Base-by-base conservation (phyloP, 2,888 invertebrate species). In the Steinernema hermaphroditum region DNA sequence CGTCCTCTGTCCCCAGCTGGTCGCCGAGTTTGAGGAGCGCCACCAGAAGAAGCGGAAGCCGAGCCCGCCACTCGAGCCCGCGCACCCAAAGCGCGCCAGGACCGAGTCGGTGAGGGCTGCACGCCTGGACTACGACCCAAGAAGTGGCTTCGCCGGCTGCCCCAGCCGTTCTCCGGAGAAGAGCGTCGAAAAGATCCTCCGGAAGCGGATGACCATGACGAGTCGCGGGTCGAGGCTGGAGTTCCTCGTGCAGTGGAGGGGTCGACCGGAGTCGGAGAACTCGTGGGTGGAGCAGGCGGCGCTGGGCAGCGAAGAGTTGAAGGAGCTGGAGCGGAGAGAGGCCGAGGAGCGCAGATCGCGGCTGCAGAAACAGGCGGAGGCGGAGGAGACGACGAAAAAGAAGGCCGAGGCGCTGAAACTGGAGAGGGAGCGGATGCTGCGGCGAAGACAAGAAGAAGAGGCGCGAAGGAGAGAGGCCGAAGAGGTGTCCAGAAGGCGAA, bases 1-100 rank as follows among this genome's bases (percentile, higher is more conserved):
- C 41, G 69, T 70, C 29, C 69, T 69, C 14, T 74, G 74, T 54
- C 74, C 74, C 24, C 71, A 74, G 16, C 72, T 74, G 22, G 50
- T 74, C 34, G 46, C 27, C 14, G 69, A 71, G 49, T 74, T 69
- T n/a, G 74, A 74, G 49, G n/a, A 8, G 1, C 62, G 32, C 16
- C 32, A 50, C 12, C 22, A 19, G 1, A 50, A 50, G 50, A 50
- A 50, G 50, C 19, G 50, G 50, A n/a, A 22, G 32, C 16, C 27
- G 16, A 14, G 32, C 14, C 27, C 29, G 62, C 12, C n/a, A n/a
- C 37, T 37, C 37, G 6, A 37, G 37, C 37, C 14, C 29, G 29
- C 62, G 8, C 27, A 32, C 6, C 12, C 62, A n/a, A n/a, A n/a
- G n/a, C 46, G 37, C 37, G 37, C 6, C 37, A 37, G 37, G 37